These are phyloP conservation scores for Acleris holmiana DNA, from an alignment of 2,888 invertebrate species.

Conservation along the genomic window DNA sequence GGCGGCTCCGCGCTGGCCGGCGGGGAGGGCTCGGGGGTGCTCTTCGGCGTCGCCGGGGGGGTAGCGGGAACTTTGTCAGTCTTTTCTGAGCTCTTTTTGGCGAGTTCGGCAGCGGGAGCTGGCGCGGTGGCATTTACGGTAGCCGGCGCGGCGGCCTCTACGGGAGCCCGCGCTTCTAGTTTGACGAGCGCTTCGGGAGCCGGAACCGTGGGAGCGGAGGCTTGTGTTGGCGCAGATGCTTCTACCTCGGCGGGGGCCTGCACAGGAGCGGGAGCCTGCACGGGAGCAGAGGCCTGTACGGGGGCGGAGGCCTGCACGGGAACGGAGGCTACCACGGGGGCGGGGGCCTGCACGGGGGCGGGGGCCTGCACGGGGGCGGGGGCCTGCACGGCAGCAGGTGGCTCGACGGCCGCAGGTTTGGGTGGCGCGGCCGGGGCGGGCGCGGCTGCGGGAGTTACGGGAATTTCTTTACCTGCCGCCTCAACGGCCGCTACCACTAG, in stretches of 20 bases:
- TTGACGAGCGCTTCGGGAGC: conserved; percentile 39
- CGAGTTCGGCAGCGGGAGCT: conserved; percentile 30
- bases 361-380: conserved; percentile 24
- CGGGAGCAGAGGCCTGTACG: too few species aligned
- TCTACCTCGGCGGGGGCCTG: too few species aligned
- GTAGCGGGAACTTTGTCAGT: conserved; percentile 48
- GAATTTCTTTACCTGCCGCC: conserved; percentile 35
- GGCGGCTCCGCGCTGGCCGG: conserved; percentile 46
- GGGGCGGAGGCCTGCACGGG: too few species aligned
- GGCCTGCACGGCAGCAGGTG: conserved; percentile 40
- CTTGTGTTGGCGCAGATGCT: too few species aligned
- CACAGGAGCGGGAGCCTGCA: too few species aligned
- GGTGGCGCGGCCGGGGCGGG: conserved; percentile 26
- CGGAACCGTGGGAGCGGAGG: background rate
- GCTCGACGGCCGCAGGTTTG: conserved; percentile 40
- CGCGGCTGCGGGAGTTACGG: conserved; percentile 35
- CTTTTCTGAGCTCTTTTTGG: conserved; percentile 42
- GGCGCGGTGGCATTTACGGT: conserved; percentile 5
- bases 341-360: too few species aligned
- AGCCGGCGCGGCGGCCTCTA: conserved; percentile 24
- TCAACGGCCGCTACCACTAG: conserved; percentile 20
- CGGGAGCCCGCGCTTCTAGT: conserved; percentile 36
- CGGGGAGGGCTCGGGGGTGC: conserved; percentile 43
- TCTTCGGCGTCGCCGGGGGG: conserved; percentile 46
- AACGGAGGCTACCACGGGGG: too few species aligned